phyloP scores from a whole-genome alignment of 2,113 vertebrate species.

The Apteryx mantelli region DNA sequence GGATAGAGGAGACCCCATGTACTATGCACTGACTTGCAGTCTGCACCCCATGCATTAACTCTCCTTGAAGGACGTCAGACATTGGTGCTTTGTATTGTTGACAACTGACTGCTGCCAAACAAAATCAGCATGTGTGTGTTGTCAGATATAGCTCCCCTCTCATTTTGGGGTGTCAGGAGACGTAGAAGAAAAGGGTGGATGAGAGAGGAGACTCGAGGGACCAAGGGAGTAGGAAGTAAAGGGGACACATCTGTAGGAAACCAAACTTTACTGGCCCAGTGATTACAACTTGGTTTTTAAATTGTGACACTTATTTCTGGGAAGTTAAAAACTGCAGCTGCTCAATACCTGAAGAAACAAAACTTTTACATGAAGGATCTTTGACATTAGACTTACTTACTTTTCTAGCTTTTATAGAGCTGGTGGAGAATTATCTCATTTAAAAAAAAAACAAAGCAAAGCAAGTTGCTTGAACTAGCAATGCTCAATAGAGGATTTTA shows the following conservation, averaged over 20 bases:
- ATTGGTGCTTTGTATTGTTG: accelerated
- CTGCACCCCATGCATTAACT: not conserved
- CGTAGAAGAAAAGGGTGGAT: not conserved
- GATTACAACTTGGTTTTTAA: not conserved
- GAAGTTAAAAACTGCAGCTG: not conserved
- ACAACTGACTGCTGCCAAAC: not conserved
- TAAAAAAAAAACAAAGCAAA: not conserved
- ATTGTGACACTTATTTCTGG: not conserved
- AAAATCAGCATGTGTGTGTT: not conserved
- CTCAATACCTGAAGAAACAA: accelerated
- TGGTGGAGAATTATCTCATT: not conserved
- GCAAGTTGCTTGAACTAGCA: not conserved
- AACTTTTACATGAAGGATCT: not conserved
- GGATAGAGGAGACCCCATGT: not conserved
- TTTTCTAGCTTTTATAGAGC: not conserved
- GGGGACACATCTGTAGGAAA: not conserved
- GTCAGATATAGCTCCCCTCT: not conserved
- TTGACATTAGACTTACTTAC: not conserved
- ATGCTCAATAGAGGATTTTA: not conserved
- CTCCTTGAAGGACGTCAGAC: not conserved
- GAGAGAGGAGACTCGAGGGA: not conserved
- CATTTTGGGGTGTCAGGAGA: not conserved
- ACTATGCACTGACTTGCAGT: too few species aligned
- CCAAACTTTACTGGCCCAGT: accelerated
- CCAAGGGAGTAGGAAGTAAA: not conserved